These are phyloP conservation scores for Chaetorhynchus papuensis DNA, from an alignment of 2,113 vertebrate species.

Conservation along the genomic window DNA sequence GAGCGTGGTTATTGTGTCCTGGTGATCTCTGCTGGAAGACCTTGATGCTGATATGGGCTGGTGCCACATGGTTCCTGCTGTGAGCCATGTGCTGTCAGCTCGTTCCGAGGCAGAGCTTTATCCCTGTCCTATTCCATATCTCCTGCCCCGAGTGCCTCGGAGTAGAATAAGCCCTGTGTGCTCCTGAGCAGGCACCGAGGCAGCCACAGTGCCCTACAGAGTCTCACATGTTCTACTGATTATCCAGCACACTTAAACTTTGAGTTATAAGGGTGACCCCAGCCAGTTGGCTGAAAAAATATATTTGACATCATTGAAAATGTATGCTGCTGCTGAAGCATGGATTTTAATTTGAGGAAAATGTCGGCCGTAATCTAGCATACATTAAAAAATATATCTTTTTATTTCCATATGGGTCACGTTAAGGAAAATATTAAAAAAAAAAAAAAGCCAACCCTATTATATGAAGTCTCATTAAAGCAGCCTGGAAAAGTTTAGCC, in stretches of 20 bases:
- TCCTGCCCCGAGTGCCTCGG: accelerated
- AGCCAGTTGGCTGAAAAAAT: constrained; percentile 45
- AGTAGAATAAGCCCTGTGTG: constrained; percentile 17
- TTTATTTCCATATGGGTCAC: constrained; percentile 76
- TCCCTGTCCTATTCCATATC: background rate
- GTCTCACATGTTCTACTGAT: constrained; percentile 25
- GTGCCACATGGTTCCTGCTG: background rate
- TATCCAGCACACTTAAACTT: constrained; percentile 1
- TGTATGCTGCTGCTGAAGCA: constrained; percentile 53
- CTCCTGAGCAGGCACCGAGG: background rate
- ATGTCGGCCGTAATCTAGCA: constrained; percentile 58
- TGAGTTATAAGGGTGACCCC: constrained; percentile 47
- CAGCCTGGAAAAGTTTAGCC: constrained; percentile 77
- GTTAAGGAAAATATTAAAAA: constrained; percentile 69
- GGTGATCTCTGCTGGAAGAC: background rate
- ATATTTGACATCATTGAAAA: constrained; percentile 57
- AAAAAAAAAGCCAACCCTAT: constrained; percentile 64
- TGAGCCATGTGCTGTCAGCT: background rate
- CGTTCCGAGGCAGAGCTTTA: background rate
- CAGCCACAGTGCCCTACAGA: background rate
- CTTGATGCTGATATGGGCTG: background rate
- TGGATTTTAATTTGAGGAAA: constrained; percentile 67
- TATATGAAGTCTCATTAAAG: constrained; percentile 75
- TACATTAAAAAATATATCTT: constrained; percentile 67
- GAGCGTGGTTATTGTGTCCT: background rate